Conservation (phyloP, 2,888 invertebrate genomes). For the Oscheius sp. region DNA sequence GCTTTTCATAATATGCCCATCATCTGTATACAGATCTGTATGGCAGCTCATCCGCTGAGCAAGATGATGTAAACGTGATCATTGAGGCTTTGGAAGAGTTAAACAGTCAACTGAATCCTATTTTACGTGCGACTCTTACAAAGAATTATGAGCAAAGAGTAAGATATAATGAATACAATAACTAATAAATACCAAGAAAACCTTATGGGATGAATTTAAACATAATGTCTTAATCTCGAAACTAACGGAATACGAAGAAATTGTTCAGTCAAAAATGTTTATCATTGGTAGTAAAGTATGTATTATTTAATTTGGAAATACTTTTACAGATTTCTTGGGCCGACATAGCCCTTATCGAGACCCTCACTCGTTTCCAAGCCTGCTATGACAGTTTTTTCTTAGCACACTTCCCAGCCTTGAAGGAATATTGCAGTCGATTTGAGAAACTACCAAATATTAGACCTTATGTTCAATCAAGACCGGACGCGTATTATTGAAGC, state of each 20-base stretch:
- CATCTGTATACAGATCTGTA: constrained; percentile 56
- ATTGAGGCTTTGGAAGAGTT: constrained; percentile 54
- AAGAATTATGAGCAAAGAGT: constrained; percentile 59
- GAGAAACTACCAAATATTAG: constrained; percentile 48
- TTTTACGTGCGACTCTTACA: constrained; percentile 55
- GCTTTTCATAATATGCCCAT: background rate
- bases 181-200: constrained; percentile 43
- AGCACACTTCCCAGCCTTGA: constrained; percentile 49
- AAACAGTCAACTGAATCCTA: constrained; percentile 53
- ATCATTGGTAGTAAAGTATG: constrained; percentile 49
- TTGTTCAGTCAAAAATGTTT: constrained; percentile 40
- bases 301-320: background rate
- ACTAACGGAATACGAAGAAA: constrained; percentile 47
- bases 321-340: constrained; percentile 56
- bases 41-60: constrained; percentile 53
- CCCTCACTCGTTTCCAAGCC: constrained; percentile 54
- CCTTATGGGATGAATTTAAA: constrained; percentile 43
- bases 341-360: constrained; percentile 58
- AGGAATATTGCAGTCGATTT: constrained; percentile 43
- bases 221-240: constrained; percentile 46
- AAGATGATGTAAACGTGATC: constrained; percentile 54
- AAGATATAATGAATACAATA: background rate
- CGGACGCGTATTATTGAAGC: constrained; percentile 45
- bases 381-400: constrained; percentile 58
- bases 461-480: constrained; percentile 47